Evolutionary conservation across 2,797 vertebrate species (phyloP), one percentile per base, ranked within the genome.

Genomic region (Lacerta agilis): DNA sequence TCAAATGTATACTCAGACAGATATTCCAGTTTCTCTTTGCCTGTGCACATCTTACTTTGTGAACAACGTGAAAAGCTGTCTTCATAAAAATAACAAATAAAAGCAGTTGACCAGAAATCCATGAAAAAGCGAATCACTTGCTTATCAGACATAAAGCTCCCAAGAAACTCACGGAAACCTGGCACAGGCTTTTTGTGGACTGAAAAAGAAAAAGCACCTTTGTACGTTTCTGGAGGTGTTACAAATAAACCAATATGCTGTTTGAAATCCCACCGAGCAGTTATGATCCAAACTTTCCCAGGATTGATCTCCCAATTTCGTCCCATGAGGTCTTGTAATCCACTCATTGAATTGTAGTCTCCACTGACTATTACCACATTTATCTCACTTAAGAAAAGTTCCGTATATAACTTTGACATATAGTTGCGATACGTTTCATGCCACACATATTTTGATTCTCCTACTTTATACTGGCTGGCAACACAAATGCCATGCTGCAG

Each of bases 71-170:
- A 1, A 45, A 23, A n/a, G 36, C 20, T 33, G 77, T 86, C 72
- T 45, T 66, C 41, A 29, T 10, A 29, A 23, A 78, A 41, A n/a
- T 4, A 41, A 45, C 84, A 86, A 13, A 45, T 2, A 20, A 86
- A 86, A 67, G 61, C 75, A 66, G n/a, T 27, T 67, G 77, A 27
- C 84, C 84, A 86, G 61, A 86, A 86, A 10, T 33, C 84, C 33
- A 38, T 45, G 20, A 67, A 38, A 41, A 86, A 86, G n/a, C 45
- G 36, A 25, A 85, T 76, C 49, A 85, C 25, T 75, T 71, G 5
- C 27, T n/a, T 77, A 5, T 78, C 58, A 23, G 84, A 72, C 25
- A 29, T 43, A 7, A 85, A 41, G 25, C 8, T 85, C 17, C 43
- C 36, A 5, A 85, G 36, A 85, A 85, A 85, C 1, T 85, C 73